Percentiles rank a stretch among this genome's conserved stretches.
phyloP scores from a whole-genome alignment of 2,888 invertebrate genomes.

The Orchesellides sinensis region DNA sequence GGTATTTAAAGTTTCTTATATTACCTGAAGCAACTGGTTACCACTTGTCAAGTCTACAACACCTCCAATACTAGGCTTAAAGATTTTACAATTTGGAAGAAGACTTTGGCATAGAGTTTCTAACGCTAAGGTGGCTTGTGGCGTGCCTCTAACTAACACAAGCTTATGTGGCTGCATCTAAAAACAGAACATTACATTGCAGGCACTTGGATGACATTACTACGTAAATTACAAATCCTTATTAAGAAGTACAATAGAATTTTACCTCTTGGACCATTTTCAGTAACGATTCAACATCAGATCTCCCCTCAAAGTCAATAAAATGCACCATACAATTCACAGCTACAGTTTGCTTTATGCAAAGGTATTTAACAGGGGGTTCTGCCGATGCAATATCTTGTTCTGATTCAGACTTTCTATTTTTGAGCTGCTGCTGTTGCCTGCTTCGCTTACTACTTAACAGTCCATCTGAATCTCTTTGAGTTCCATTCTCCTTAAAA shows the following conservation, averaged over 20 bases:
- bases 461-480: no score
- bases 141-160: slow-evolving; percentile 53
- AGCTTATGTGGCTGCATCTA: slow-evolving; percentile 62
- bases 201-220: background rate
- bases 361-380: slow-evolving; percentile 46
- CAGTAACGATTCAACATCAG: slow-evolving; percentile 54
- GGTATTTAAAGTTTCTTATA: no score
- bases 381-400: background rate
- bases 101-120: slow-evolving; percentile 52
- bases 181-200: background rate
- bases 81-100: slow-evolving; percentile 51
- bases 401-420: slow-evolving; percentile 24
- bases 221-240: no score
- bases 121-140: slow-evolving; percentile 49
- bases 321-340: slow-evolving; percentile 61
- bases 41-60: slow-evolving; percentile 55
- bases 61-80: slow-evolving; percentile 40
- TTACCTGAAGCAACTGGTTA: slow-evolving; percentile 55
- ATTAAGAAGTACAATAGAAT: no score
- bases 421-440: background rate
- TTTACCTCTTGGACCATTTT: slow-evolving; percentile 57
- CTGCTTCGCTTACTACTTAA: background rate
- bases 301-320: slow-evolving; percentile 68
- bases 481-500: slow-evolving; percentile 38
- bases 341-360: slow-evolving; percentile 32